Evolutionary conservation across 2,113 vertebrate species (phyloP), one percentile per base, ranked within the genome.

Genomic region (Alectura lathami): DNA sequence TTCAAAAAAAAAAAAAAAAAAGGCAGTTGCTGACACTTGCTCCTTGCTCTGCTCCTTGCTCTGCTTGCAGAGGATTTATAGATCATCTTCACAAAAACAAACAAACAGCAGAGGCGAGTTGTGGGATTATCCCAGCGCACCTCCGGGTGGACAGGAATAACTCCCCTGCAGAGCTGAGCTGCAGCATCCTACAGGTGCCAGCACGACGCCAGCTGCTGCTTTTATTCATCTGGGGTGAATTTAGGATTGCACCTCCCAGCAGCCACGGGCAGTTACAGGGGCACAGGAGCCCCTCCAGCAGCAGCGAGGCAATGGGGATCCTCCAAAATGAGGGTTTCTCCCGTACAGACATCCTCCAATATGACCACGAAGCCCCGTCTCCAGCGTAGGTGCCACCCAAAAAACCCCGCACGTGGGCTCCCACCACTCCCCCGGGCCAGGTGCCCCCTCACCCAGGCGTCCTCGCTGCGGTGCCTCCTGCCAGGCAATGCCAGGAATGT

Each of bases 1-100:
- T n/a, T n/a, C n/a, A 1, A 0, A 9, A 11, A 21, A 11, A 34
- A 18, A 9, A 21, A 5, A 8, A 9, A 24, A 23, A 20, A 4
- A 54, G 30, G 32, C 59, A 83, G 47, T 63, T 50, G 38, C 75
- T 79, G 87, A 80, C 50, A 26, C 54, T 83, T 83, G 15, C 21
- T 75, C n/a, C n/a, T n/a, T n/a, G 54, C 54, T 32, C 54, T 75
- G 9, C 18, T 76, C 62, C 56, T 45, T 59, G 47, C 81, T 86
- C 85, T 42, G 48, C 78, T 86, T 70, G 11, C 2, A 38, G 68
- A 66, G 51, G 64, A 80, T 93, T 90, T 77, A 38, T n/a, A 53
- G 5, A 50, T 26, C 4, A 27, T 21, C 56, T 78, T 72, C 27
- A 38, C 64, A 79, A 87, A 21, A n/a, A 30, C 36, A 63, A 15